phyloP scores from a whole-genome alignment of 2,113 vertebrate species.

The Chlorodrepanis virens region DNA sequence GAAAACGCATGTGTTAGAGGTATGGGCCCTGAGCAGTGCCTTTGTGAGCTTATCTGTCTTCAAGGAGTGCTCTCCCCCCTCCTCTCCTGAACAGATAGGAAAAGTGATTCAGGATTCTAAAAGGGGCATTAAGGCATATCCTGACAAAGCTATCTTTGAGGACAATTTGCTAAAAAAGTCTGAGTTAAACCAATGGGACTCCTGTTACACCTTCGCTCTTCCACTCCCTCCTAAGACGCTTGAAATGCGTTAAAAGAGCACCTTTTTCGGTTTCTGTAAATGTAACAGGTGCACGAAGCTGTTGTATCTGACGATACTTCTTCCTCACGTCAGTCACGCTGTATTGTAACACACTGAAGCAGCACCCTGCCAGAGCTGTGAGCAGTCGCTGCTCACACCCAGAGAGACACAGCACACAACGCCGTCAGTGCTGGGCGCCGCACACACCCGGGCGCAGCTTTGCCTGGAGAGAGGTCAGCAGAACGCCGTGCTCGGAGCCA shows the following conservation, averaged over 20 bases:
- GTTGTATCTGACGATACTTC: neutral
- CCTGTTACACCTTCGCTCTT: neutral
- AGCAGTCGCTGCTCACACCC: neutral
- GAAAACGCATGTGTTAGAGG: conserved; percentile 4
- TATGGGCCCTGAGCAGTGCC: neutral
- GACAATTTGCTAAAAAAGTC: neutral
- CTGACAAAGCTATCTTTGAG: neutral
- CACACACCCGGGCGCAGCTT: neutral
- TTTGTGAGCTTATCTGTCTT: neutral
- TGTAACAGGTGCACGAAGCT: conserved; percentile 16
- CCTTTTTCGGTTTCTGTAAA: neutral
- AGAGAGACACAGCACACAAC: neutral
- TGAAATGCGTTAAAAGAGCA: neutral
- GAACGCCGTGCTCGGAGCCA: neutral
- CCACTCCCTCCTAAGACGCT: neutral
- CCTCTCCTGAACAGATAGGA: neutral
- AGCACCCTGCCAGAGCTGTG: conserved; percentile 20
- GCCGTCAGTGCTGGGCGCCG: neutral
- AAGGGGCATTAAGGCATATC: neutral
- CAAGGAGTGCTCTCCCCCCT: neutral
- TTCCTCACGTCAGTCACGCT: conserved; percentile 5
- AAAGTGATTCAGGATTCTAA: neutral
- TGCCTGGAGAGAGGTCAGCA: neutral
- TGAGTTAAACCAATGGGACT: neutral
- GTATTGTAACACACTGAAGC: neutral